These are phyloP conservation scores for Actinia tenebrosa DNA, from an alignment of 64 coral and sea anemone species.

Conservation along the genomic window DNA sequence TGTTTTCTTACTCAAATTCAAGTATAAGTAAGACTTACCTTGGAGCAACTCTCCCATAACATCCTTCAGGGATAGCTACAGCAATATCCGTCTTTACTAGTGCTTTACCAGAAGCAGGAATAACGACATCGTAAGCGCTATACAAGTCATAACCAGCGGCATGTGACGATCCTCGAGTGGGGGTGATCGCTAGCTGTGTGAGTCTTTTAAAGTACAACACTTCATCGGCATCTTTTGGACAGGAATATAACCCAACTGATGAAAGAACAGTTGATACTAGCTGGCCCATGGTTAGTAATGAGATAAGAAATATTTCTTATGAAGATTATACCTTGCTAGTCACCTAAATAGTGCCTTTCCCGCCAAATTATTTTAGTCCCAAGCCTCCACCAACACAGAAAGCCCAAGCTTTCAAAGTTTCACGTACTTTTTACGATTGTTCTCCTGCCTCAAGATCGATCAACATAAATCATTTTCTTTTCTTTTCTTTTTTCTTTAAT, in stretches of 20 bases:
- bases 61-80: constrained; percentile 82
- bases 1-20: neutral
- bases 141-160: constrained; percentile 94
- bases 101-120: constrained; percentile 89
- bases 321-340: too few species aligned
- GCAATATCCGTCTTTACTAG: constrained; percentile 94
- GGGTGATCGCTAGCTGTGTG: constrained; percentile 54
- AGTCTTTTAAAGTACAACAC: constrained; percentile 74
- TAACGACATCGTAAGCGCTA: constrained; percentile 55
- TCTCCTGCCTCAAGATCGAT: neutral
- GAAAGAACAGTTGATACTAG: constrained; percentile 65
- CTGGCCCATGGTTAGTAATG: constrained; percentile 64
- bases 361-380: neutral
- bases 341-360: too few species aligned
- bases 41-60: constrained; percentile 91
- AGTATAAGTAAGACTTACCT: constrained; percentile 34
- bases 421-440: neutral
- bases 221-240: constrained; percentile 20
- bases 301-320: neutral
- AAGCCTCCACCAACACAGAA: neutral
- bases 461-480: neutral
- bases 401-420: neutral
- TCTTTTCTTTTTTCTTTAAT: neutral
- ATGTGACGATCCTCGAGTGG: constrained; percentile 64
- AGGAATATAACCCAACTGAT: constrained; percentile 44